Evolutionary conservation across 2,113 vertebrate genomes (phyloP), one percentile per base, ranked within the genome.

Genomic region (Chaetorhynchus papuensis): DNA sequence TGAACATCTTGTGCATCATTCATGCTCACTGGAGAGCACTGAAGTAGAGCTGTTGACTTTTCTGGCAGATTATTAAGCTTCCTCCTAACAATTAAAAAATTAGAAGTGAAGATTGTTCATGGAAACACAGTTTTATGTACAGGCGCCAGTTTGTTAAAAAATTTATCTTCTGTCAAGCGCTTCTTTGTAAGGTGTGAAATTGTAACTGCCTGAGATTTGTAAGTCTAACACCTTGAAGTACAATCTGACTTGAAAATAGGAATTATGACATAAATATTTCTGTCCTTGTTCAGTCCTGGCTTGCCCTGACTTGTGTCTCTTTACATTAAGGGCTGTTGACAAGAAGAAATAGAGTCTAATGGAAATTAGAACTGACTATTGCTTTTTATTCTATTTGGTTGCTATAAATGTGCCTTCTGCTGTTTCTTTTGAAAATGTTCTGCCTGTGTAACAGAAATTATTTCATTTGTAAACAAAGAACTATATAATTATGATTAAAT

Each of bases 401-500:
- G 45, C 17, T 71, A 81, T 71, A 97, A 97, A 92, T 92, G 52
- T 59, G 65, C 13, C 49, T 96, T 90, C 53, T 96, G n/a, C 44
- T 93, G 30, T 74, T 96, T 83, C 45, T 27, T 87, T 94, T 96
- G 83, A 88, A 97, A 85, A 89, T 71, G 19, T 75, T 95, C 63
- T 97, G n/a, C 72, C 42, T 81, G 27, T 56, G 60, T 37, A 94
- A 52, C 7, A 74, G 30, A 75, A 90, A 94, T 96, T 81, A 96
- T 87, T 64, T 86, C 27, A 15, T 89, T 89, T 94, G 14, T 90
- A 98, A 96, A 96, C 71, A 95, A 96, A 95, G 31, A 87, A 10
- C 31, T 83, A 42, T 87, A 90, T 92, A 35, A 95, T 94, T 94
- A 86, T 89, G 52, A 93, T 83, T 41, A 78, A 90, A 96, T 59